Conservation (phyloP, 2,797 vertebrate species). For the Lepilemur septentrionalis region DNA sequence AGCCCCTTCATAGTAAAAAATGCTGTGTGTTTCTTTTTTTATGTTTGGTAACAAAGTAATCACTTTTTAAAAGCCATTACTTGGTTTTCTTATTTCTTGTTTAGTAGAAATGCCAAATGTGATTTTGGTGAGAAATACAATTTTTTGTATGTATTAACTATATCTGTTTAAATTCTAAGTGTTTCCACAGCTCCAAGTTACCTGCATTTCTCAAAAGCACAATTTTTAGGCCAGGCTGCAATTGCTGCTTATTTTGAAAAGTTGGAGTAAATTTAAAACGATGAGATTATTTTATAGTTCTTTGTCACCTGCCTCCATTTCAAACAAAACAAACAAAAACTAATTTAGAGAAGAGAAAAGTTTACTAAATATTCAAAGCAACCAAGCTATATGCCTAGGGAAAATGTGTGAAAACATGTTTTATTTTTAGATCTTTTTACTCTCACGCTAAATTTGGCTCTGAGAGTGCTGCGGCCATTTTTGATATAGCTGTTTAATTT, state of each 20-base stretch:
- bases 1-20: conserved; percentile 66
- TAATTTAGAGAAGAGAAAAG: conserved; percentile 48
- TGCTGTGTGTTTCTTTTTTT: conserved; percentile 66
- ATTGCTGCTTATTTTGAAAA: conserved; percentile 48
- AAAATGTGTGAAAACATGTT: conserved; percentile 76
- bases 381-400: conserved; percentile 71
- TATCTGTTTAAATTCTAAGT: conserved; percentile 13
- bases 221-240: background rate
- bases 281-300: conserved; percentile 47
- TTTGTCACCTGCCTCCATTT: conserved; percentile 77
- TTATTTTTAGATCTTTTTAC: conserved; percentile 84
- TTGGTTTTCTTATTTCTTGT: background rate
- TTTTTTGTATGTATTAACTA: conserved; percentile 1
- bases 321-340: conserved; percentile 60
- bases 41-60: conserved; percentile 11
- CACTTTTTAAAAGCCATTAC: background rate
- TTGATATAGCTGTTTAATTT: conserved; percentile 85
- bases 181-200: background rate
- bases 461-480: conserved; percentile 84
- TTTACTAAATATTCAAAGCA: conserved; percentile 64
- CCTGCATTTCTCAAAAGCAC: conserved; percentile 9
- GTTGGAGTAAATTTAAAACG: conserved; percentile 37
- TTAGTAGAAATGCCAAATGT: conserved; percentile 1
- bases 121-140: conserved; percentile 15
- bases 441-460: conserved; percentile 81